These are phyloP conservation scores for Scartelaos histophorus DNA, from an alignment of 2,113 vertebrate genomes.

Conservation along the genomic window DNA sequence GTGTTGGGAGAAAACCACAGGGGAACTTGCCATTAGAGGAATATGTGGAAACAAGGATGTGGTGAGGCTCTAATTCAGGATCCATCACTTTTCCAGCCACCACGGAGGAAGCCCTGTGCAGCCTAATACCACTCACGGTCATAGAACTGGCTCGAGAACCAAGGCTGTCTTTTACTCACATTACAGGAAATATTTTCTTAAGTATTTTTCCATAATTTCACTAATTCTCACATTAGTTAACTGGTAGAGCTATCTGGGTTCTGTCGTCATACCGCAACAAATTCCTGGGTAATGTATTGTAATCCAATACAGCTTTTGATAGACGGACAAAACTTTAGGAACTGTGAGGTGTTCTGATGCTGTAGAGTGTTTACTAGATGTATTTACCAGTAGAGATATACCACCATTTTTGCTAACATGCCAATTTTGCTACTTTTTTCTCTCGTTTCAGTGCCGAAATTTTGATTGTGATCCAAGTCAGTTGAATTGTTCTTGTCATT, in stretches of 20 bases:
- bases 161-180: neutral
- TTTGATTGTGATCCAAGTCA: too few species aligned
- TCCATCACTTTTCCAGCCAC: conserved; percentile 61
- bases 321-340: neutral
- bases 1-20: conserved; percentile 33
- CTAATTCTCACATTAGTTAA: neutral
- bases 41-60: conserved; percentile 70
- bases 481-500: too few species aligned
- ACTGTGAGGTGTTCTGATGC: neutral
- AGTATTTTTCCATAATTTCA: neutral
- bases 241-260: neutral
- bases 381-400: too few species aligned
- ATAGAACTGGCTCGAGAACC: neutral
- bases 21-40: conserved; percentile 55
- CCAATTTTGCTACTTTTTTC: too few species aligned
- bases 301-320: neutral
- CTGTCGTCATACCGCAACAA: neutral
- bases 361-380: too few species aligned
- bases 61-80: conserved; percentile 44
- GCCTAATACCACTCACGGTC: neutral
- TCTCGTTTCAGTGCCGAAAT: too few species aligned
- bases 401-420: too few species aligned
- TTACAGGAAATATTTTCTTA: neutral
- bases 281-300: neutral
- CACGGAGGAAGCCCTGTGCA: conserved; percentile 6